Percentiles rank a stretch among this genome's conserved stretches.
phyloP scores from a whole-genome alignment of 2,888 invertebrate species.

The Nezara viridula region DNA sequence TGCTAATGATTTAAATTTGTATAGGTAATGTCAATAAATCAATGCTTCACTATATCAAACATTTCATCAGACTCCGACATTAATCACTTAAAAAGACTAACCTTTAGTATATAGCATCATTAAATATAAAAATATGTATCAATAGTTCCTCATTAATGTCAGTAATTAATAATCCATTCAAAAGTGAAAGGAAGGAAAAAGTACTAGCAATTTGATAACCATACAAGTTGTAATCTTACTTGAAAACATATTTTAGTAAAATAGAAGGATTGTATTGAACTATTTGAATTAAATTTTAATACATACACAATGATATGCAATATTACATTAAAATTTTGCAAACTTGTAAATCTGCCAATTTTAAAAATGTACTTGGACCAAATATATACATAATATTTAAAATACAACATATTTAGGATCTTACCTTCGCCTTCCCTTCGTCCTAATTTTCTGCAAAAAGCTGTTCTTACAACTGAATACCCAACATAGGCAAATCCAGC shows the following conservation, averaged over 20 bases:
- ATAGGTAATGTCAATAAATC: not conserved
- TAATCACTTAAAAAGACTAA: not conserved
- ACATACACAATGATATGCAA: not conserved
- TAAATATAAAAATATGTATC: not conserved
- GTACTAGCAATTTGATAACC: not conserved
- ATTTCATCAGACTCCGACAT: not conserved
- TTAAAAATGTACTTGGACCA: not conserved
- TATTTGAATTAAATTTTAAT: not conserved
- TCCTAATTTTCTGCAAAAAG: constrained; percentile 69
- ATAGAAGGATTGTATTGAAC: not conserved
- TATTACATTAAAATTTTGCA: not conserved
- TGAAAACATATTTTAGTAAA: not conserved
- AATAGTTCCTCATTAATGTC: not conserved
- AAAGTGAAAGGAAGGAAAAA: not conserved
- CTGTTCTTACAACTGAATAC: constrained; percentile 70
- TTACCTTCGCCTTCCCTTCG: constrained; percentile 68
- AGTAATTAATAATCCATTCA: no score
- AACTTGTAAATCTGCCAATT: not conserved
- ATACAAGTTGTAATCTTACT: not conserved
- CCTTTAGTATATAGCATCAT: not conserved
- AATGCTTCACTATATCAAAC: not conserved
- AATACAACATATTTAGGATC: not conserved
- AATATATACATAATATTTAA: not conserved
- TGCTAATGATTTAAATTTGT: not conserved
- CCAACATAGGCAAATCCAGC: constrained; percentile 72